Base-by-base conservation (phyloP, 92 coral and sea anemone genomes). In the Parazoanthus atlanticus region DNA sequence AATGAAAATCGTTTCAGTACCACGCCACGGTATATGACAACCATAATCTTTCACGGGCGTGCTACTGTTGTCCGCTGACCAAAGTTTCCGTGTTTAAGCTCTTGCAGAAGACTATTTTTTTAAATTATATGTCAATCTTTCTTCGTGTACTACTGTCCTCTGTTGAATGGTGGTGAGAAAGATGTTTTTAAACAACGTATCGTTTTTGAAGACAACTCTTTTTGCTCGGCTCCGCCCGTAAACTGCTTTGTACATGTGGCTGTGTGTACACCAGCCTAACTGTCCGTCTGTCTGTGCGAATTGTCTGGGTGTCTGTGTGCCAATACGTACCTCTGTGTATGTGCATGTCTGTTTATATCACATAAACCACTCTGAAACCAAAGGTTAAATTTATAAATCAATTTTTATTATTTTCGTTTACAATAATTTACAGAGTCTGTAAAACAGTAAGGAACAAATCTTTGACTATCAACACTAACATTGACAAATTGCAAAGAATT, bases 331-430 rank as follows among this genome's bases (percentile, higher is more conserved):
- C 7, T 61, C 28, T 21, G 69, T 19, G 26, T 61, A 61, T 61
- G n/a, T 19, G 9, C 26, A 3, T 0, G 25, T 23, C 8, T 21
- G 7, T 21, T 61, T 21, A 76, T 34, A 31, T 23, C 33, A 17
- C 28, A 56, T 25, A 28, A 52, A 16, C 21, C 25, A 30, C 15
- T 16, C 47, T 67, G 12, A 13, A 78, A 70, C 64, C 32, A 43
- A 56, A 70, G 40, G 21, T 83, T 66, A 26, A 73, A 83, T 26
- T 84, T 84, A 84, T 28, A 84, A 84, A 84, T 71, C 87, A 84
- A 43, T 13, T 84, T 73, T 78, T n/a, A 46, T 84, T 84, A n/a
- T 43, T 84, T 84, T 73, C 64, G 5, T 49, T 84, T 84, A 64
- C 61, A 84, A 70, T 61, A 69, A 78, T 84, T 84, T 84, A 84